These are phyloP conservation scores for Anoplolepis gracilipes DNA, from an alignment of 1,140 invertebrate genomes.

Conservation along the genomic window DNA sequence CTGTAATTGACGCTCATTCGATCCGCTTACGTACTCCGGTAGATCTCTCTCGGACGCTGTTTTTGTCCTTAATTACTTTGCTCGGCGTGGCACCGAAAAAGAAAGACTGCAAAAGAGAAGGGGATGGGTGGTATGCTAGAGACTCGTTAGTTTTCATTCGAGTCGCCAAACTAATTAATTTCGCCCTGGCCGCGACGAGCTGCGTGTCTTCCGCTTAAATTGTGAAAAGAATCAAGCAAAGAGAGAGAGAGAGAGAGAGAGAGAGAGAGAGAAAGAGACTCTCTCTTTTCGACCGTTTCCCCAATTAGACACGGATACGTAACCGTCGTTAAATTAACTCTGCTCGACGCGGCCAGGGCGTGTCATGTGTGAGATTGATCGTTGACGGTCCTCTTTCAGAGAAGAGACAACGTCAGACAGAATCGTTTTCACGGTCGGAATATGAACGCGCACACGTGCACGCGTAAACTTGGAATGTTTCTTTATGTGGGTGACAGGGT, in stretches of 20 bases:
- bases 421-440: conserved; percentile 63
- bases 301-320: conserved; percentile 75
- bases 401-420: conserved; percentile 45
- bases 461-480: conserved; percentile 49
- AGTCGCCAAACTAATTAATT: conserved; percentile 65
- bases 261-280: background rate
- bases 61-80: conserved; percentile 62
- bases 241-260: background rate
- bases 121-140: conserved; percentile 17
- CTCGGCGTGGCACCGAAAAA: conserved; percentile 44
- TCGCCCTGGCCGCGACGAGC: conserved; percentile 31
- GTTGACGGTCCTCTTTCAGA: conserved; percentile 49
- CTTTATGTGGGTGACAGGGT: conserved; percentile 65
- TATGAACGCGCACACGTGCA: conserved; percentile 29
- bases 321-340: conserved; percentile 73
- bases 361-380: conserved; percentile 74
- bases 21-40: conserved; percentile 46
- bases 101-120: conserved; percentile 30
- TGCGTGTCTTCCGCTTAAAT: conserved; percentile 42
- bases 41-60: conserved; percentile 25
- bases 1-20: conserved; percentile 64
- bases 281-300: conserved; percentile 47
- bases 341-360: conserved; percentile 55
- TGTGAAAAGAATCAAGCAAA: conserved; percentile 53
- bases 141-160: conserved; percentile 69